Conservation (phyloP, 2,113 vertebrate species). For the Mesitornis unicolor region DNA sequence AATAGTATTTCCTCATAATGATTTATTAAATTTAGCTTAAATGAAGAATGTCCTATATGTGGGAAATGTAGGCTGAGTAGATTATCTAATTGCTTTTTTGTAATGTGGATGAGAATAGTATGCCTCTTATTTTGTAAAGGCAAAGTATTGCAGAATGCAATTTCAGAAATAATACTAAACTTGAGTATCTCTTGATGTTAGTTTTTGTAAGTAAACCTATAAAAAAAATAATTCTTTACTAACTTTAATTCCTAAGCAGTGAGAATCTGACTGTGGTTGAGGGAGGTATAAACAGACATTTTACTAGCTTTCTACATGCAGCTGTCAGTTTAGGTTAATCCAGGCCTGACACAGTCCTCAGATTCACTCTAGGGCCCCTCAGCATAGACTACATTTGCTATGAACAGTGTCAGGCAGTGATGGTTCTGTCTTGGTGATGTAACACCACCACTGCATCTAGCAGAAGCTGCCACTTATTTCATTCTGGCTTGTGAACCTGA, state of each 20-base stretch:
- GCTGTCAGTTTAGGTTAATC: constrained; percentile 29
- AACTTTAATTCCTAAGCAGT: background rate
- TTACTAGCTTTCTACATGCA: background rate
- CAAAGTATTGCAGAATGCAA: background rate
- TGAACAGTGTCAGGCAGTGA: constrained; percentile 1
- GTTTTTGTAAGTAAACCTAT: no score
- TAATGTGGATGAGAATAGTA: background rate
- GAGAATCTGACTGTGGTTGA: background rate
- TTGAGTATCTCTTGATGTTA: background rate
- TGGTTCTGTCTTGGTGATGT: background rate
- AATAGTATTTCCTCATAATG: constrained; percentile 3
- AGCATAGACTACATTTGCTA: background rate
- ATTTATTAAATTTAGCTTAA: constrained; percentile 20
- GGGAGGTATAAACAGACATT: background rate
- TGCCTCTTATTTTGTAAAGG: background rate
- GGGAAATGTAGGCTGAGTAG: background rate
- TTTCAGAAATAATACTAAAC: background rate
- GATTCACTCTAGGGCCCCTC: constrained; percentile 3
- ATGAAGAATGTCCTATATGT: background rate
- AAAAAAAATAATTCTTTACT: no score
- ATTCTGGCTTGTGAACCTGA: background rate
- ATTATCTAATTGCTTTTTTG: background rate
- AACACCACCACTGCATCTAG: background rate
- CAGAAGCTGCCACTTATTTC: background rate
- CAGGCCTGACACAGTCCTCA: background rate